Base-by-base conservation (phyloP, 1,140 invertebrate genomes). In the Cydia strobilella region DNA sequence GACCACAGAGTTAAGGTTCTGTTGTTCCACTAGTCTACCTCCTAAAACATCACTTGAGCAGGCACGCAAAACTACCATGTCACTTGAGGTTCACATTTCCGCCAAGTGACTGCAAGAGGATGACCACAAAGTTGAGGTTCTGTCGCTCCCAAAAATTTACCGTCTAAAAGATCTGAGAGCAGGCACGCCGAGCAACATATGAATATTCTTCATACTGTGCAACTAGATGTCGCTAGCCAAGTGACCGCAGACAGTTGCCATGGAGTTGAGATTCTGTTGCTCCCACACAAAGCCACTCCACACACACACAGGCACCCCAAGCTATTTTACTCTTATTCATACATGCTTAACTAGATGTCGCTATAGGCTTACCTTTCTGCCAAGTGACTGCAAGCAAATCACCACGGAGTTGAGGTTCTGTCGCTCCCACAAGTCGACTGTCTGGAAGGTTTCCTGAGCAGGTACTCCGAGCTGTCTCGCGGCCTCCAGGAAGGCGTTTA, bases 1-100 rank as follows among this genome's bases (percentile, higher is more conserved):
- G 62, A 99, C 97, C 51, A 99, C 98, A 42, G 98, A 97, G 90
- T 98, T 98, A 31, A 99, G 95, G 91, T 99, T 99, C 93, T 98
- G 97, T 86, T 96, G 94, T 25, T 25, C 25, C 25, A 25, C 25
- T 1, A 25, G 25, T 3, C 25, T 25, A 3, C 25, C 25, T 1
- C 25, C 25, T 25, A 25, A n/a, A n/a, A n/a, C 25, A 25, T 25
- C 25, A 1, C 25, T 25, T 25, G 25, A 25, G 25, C 25, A 25
- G 25, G 25, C 1, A 25, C 25, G 25, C 25, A 1, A 0, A 4
- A 27, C 1, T 4, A 27, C 27, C 27, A 27, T 27, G 1, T 90
- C 99, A 98, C 97, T 98, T 99, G 7, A 99, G 94, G 93, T 99
- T 98, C 3, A 98, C 97, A 20, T 97, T 98, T 94, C 98, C 95